Evolutionary conservation across 2,888 invertebrate genomes (phyloP), one percentile per base, ranked within the genome.

Genomic region (Baronia brevicornis): DNA sequence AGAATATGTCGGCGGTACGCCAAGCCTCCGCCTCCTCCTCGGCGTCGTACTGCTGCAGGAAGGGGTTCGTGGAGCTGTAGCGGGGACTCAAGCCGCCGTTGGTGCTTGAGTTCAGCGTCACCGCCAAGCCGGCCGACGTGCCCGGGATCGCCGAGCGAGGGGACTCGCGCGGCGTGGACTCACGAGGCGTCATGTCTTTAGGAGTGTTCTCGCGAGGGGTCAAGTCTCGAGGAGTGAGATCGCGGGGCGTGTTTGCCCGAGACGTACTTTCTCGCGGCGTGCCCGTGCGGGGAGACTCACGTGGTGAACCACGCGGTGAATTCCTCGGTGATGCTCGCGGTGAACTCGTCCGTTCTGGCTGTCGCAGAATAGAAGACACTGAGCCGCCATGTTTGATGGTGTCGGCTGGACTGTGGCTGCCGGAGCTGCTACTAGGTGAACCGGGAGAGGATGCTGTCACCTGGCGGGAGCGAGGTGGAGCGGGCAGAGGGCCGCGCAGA

Each of bases 361-460:
- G 74, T 7, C 79, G 66, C 50, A 77, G 55, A 33, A 82, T 78
- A 12, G 84, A 84, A 29, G 77, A 78, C 37, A 82, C 79, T 32
- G 85, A 85, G 46, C 84, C 79, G 42, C 77, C 80, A 70, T 90
- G 89, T 65, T 90, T 91, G 68, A 90, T 88, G 44, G 90, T 90
- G 59, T 91, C 92, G 52, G 92, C 91, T 52, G 92, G 93, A 59
- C 91, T 91, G 66, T 91, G 91, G 52, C 91, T 91, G 65, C 91
- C 92, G 61, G 92, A 91, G 85, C 92, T 90, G 86, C 89, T 93
- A 89, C 92, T 93, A 89, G 93, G 92, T 69, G 93, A 93, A 87
- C 91, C 93, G 87, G 93, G 93, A 62, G 92, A 91, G 64, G 90
- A 74, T 22, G 74, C 71, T 48, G 74, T 75, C 75, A 69, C 82